phyloP scores from a whole-genome alignment of 1,140 invertebrate genomes.

The Vanessa atalanta region DNA sequence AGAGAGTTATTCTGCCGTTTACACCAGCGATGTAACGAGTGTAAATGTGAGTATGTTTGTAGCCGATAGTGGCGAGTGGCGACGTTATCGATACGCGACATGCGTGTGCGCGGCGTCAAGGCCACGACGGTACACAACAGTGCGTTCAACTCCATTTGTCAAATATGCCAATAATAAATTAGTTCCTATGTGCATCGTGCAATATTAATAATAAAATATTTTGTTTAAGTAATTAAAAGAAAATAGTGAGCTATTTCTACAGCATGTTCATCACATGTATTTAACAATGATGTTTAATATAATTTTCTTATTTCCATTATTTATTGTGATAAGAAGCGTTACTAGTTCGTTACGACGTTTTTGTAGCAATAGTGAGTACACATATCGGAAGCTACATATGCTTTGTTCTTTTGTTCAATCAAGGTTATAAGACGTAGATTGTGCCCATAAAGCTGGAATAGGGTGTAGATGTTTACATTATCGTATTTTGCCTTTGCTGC shows the following conservation, averaged over 20 bases:
- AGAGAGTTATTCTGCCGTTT: constrained; percentile 73
- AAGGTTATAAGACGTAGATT: constrained; percentile 44
- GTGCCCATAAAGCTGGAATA: constrained; percentile 20
- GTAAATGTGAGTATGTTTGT: constrained; percentile 68
- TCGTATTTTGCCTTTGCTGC: constrained; percentile 3
- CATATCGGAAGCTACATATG: constrained; percentile 47
- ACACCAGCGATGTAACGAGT: constrained; percentile 58
- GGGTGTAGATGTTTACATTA: constrained; percentile 27
- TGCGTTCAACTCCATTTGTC: constrained; percentile 64
- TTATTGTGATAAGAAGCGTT: background rate
- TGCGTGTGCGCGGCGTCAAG: constrained; percentile 65
- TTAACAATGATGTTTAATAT: background rate
- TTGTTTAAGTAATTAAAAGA: background rate
- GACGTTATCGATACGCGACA: constrained; percentile 49
- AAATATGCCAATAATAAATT: constrained; percentile 3
- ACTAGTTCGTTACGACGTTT: too few relatives aligned
- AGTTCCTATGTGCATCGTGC: constrained; percentile 1
- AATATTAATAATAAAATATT: background rate
- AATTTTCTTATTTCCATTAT: background rate
- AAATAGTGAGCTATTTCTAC: background rate
- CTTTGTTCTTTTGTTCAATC: constrained; percentile 50
- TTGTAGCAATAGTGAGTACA: background rate
- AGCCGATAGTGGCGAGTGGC: constrained; percentile 50
- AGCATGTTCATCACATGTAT: background rate
- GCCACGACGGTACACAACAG: constrained; percentile 57